A percentile compares a stretch with the other conserved stretches of the same genome.
phyloP scores from a whole-genome alignment of 92 coral and sea anemone species.

The Parazoanthus swiftii region DNA sequence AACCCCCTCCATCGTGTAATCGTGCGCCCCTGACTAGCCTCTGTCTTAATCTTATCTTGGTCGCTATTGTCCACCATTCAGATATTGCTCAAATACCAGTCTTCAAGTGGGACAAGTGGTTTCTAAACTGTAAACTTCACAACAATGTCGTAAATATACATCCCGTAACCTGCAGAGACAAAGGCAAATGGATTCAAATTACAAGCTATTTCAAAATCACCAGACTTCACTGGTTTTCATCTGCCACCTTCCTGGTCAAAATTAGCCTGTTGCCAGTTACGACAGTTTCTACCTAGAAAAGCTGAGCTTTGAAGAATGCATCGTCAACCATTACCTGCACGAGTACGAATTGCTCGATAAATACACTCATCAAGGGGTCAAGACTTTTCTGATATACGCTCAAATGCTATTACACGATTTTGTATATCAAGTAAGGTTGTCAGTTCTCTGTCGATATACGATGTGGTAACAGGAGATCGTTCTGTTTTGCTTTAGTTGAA shows the following conservation, averaged over 20 bases:
- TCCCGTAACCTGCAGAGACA: background rate
- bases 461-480: background rate
- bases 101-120: background rate
- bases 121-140: constrained; percentile 10
- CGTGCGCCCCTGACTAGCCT: background rate
- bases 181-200: background rate
- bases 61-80: constrained; percentile 29
- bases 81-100: background rate
- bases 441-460: background rate
- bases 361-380: constrained; percentile 15
- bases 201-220: background rate
- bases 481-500: background rate
- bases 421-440: background rate
- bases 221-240: background rate
- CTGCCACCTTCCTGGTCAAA: background rate
- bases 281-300: background rate
- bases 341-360: background rate
- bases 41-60: background rate
- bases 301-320: background rate
- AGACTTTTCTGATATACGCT: background rate
- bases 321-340: background rate
- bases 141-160: constrained; percentile 7
- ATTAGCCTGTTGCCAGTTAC: background rate
- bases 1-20: constrained; percentile 34
- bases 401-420: background rate